Base-by-base conservation (phyloP, 1,140 invertebrate genomes). In the Leptinotarsa undecemlineata region DNA sequence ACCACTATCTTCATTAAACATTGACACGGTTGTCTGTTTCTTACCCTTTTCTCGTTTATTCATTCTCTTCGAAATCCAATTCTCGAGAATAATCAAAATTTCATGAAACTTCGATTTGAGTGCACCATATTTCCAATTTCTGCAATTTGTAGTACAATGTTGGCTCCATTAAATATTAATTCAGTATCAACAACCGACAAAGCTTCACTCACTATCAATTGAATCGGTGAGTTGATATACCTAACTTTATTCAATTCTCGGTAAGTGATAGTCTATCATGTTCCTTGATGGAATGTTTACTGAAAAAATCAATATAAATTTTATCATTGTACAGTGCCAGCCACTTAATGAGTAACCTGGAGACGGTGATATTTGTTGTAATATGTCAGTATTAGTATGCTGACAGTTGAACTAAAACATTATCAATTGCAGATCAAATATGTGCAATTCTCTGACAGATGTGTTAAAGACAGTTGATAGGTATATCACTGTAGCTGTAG, bases 1-100 rank as follows among this genome's bases (percentile, higher is more conserved):
- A 23, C 23, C 2, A 67, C 64, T 67, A 17, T 67, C 64, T 17
- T 67, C 17, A 23, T 67, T n/a, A 23, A 67, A 67, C n/a, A 67
- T 67, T 42, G 33, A 67, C 64, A 67, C 5, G 17, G 51, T 17
- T 17, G 51, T 57, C 51, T 57, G n/a, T 57, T 57, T 57, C 14
- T 57, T 57, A 57, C 51, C 14, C 51, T 17, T n/a, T 57, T 57
- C 51, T 6, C 51, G 51, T 17, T 57, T 57, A 17, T n/a, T n/a
- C 51, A 17, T 15, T n/a, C 51, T 57, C 51, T 15, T 57, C 14
- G 51, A 57, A 57, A 57, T 17, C n/a, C 51, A 57, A 57, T 57
- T n/a, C 51, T n/a, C 6, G 3, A 57, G 14, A 4, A 15, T n/a
- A 4, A 57, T 57, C 1, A 57, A 57, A 57, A 57, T 57, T 57